Evolutionary conservation across 2,888 invertebrate genomes (phyloP).

Genomic region (Eucera pruinosa): DNA sequence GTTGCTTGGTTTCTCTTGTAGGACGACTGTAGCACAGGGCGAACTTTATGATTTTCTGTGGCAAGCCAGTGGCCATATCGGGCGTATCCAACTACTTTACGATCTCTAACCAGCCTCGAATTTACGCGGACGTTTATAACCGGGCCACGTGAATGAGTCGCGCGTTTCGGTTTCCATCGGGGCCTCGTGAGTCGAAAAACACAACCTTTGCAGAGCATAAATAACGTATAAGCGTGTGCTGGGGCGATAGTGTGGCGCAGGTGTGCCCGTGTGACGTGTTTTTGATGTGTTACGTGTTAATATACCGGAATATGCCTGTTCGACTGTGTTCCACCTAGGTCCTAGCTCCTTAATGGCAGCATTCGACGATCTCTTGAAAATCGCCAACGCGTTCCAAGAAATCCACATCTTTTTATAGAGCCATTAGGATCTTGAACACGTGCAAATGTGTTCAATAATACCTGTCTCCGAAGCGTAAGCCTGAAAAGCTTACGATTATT

Average conservation of each 20-base stretch:
- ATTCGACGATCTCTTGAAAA: constrained; percentile 24
- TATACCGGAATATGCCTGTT: constrained; percentile 71
- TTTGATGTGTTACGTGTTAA: constrained; percentile 82
- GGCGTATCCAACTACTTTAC: constrained; percentile 69
- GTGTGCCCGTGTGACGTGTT: constrained; percentile 68
- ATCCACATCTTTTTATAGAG: constrained; percentile 65
- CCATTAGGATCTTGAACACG: constrained; percentile 40
- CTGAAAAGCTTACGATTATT: neutral
- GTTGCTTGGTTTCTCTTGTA: constrained; percentile 23
- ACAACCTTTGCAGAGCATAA: constrained; percentile 73
- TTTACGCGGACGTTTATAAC: constrained; percentile 82
- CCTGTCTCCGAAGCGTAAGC: neutral
- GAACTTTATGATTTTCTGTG: constrained; percentile 76
- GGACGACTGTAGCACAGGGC: constrained; percentile 58
- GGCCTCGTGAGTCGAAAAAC: constrained; percentile 63
- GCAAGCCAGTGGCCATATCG: constrained; percentile 65
- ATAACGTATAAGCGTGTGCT: constrained; percentile 64
- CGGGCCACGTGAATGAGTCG: constrained; percentile 76
- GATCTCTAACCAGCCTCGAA: constrained; percentile 80
- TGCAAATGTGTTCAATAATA: constrained; percentile 13
- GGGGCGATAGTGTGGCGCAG: constrained; percentile 52
- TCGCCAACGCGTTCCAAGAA: constrained; percentile 17
- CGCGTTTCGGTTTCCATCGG: constrained; percentile 68
- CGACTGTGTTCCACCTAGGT: constrained; percentile 45
- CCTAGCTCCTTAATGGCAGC: constrained; percentile 32